Conservation (phyloP, 2,888 invertebrate species). For the Colletes collaris region DNA sequence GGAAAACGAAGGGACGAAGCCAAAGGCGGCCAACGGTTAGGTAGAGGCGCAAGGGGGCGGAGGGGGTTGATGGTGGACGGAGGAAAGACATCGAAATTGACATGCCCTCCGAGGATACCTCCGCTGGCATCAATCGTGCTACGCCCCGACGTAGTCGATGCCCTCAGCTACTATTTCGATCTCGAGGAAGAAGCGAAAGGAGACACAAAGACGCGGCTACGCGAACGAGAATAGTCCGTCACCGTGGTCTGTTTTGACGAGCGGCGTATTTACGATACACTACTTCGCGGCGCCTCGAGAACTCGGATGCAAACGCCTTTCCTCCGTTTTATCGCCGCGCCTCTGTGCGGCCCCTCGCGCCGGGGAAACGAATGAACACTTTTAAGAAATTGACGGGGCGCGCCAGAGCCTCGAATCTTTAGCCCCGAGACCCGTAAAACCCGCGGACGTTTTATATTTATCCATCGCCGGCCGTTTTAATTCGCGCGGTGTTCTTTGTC, state of each 20-base stretch:
- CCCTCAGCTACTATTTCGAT: conserved; percentile 59
- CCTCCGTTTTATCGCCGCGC: conserved; percentile 14
- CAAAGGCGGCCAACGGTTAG: not conserved
- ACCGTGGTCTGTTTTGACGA: conserved; percentile 36
- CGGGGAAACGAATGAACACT: conserved; percentile 49
- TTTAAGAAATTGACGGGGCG: conserved; percentile 50
- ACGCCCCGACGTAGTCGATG: conserved; percentile 47
- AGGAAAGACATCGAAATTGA: conserved; percentile 58
- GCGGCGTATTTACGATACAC: conserved; percentile 41
- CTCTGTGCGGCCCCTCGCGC: not conserved
- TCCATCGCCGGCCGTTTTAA: not conserved
- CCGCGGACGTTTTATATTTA: conserved; percentile 25
- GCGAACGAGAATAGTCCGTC: conserved; percentile 33
- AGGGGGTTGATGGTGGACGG: not conserved
- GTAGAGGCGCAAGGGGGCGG: not conserved
- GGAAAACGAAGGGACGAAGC: conserved; percentile 17
- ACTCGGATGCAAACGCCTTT: conserved; percentile 26
- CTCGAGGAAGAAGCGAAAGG: conserved; percentile 10
- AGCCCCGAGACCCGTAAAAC: not conserved
- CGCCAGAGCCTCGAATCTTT: conserved; percentile 15
- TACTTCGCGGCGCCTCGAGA: not conserved
- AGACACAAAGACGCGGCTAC: conserved; percentile 20
- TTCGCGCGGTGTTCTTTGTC: no score
- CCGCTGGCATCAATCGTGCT: conserved; percentile 58
- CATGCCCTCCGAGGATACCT: conserved; percentile 56